Base-by-base conservation (phyloP, 2,113 vertebrate genomes). In the Fulmarus glacialis region DNA sequence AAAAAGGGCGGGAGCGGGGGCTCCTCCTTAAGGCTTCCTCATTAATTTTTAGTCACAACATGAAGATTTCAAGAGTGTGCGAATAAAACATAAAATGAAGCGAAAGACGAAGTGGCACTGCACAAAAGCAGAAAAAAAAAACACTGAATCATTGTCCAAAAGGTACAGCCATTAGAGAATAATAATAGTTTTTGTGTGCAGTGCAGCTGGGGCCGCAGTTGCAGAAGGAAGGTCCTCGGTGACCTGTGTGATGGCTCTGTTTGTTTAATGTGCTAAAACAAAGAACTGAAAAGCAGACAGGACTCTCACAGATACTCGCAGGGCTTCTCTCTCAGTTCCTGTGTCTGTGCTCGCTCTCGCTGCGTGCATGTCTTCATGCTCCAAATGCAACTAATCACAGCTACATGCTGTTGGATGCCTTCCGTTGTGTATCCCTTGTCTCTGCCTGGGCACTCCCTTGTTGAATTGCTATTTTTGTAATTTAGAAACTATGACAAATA, bases 221-320 rank as follows among this genome's bases (percentile, higher is more conserved):
- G 95, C 93, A 95, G 91, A 79, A 96, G 85, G 58, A 84, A 90
- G 87, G 77, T 90, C 89, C 87, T 91, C 4, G 0, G 73, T 94
- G 93, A 96, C 92, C 94, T 97, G 92, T 93, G 82, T 2, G 42
- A 79, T 85, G 89, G 42, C 87, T 96, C 83, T 90, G 92, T 84
- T 96, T 96, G 92, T 97, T 97, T 94, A 93, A 93, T 87, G 91
- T 90, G 77, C 66, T 90, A 79, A 97, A 96, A 97, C 94, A 93
- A 95, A 95, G 93, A 93, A 63, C 75, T 79, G 78, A 78, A 87
- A 95, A 95, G 87, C 82, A 93, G 95, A 34, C 59, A 86, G 82
- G 60, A 79, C 71, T 73, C 64, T 89, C 0, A 1, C 82, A 90
- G 59, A 90, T 62, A 82, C 64, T 90, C 6, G 0, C 21, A 68